These are phyloP conservation scores for Mixornis gularis DNA, from an alignment of 2,113 vertebrate species.

Conservation along the genomic window DNA sequence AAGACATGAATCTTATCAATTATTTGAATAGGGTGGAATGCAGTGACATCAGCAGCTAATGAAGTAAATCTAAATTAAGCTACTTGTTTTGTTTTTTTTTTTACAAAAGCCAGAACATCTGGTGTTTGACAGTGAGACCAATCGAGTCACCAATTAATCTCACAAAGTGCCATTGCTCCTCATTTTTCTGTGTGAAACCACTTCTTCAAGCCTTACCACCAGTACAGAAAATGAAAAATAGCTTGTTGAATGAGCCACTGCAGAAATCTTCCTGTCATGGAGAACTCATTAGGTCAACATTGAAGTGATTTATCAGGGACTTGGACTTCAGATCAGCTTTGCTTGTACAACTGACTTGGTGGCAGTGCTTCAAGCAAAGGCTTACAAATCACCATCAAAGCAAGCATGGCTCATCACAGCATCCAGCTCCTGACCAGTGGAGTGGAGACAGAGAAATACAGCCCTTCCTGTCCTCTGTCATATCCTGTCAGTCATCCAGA, in stretches of 20 bases:
- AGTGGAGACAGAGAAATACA: conserved; percentile 7
- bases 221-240: conserved; percentile 47
- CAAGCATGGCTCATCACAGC: background rate
- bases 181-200: background rate
- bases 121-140: background rate
- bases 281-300: conserved; percentile 58
- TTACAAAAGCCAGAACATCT: conserved; percentile 12
- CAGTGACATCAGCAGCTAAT: conserved; percentile 23
- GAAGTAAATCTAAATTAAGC: conserved; percentile 42
- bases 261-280: conserved; percentile 49
- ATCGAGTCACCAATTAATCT: conserved; percentile 18
- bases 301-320: conserved; percentile 59
- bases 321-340: conserved; percentile 22
- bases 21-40: conserved; percentile 29
- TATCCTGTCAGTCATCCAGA: conserved; percentile 18
- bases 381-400: conserved; percentile 32
- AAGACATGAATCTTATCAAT: background rate
- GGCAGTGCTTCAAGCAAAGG: conserved; percentile 18
- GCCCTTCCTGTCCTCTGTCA: conserved; percentile 35
- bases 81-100: background rate
- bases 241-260: conserved; percentile 32
- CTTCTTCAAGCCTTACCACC: background rate
- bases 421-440: background rate
- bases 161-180: background rate
- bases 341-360: conserved; percentile 1